Base-by-base conservation (phyloP, 2,113 vertebrate genomes). In the Etheostoma spectabile region DNA sequence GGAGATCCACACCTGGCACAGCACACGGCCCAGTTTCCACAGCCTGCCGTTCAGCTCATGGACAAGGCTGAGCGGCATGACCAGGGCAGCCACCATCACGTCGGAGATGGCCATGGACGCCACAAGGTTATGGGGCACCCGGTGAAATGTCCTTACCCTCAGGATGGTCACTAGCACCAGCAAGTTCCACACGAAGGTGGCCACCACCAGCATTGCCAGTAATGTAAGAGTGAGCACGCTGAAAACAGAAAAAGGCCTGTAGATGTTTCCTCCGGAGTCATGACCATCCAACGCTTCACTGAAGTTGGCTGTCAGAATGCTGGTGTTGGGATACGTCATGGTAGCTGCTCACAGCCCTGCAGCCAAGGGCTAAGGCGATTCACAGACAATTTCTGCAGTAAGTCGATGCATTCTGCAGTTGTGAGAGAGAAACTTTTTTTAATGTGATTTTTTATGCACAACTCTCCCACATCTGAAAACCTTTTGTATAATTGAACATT, bases 81-180 rank as follows among this genome's bases (percentile, higher is more conserved):
- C 98, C 45, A 99, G 90, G 0, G 95, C 96, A 0, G 98, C 98
- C 85, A 99, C 98, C 96, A 99, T 97, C 79, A 98, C 96, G 0
- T 99, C 98, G 0, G 98, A 98, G 71, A 97, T 81, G 62, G 98
- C 98, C 97, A 99, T 97, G 70, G 98, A 99, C 0, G 97, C 98
- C 91, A 98, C 97, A 79, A 99, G 91, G 93, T 99, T 99, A 94
- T 99, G 98, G 8, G 98, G 98, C 38, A 99, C 97, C 0, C 98
- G 93, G 86, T 99, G 98, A 88, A 99, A 99, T 3, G 96, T 96
- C 69, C 96, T 95, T 30, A 99, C 98, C 0, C 97, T 94, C 61
- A 99, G 86, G 66, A 99, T 99, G 86, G 98, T 98, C 51, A 97
- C 95, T 86, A 99, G 93, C 19, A 99, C 97, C 83, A 99, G 88